These are phyloP conservation scores for Molossus alvarezi DNA, from an alignment of 2,797 vertebrate species.

Conservation along the genomic window DNA sequence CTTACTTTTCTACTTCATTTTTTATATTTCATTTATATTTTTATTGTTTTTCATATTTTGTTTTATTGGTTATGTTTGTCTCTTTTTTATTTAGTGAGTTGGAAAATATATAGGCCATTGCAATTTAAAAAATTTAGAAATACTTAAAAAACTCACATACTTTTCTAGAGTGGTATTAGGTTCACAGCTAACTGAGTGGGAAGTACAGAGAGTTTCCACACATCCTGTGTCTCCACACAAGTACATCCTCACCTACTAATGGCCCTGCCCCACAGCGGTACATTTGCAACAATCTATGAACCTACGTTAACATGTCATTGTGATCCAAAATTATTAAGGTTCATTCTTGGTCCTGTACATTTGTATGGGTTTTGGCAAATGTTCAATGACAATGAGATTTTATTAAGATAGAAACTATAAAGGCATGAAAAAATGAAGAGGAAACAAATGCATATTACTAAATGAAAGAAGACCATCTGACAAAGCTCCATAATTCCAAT, in stretches of 20 bases:
- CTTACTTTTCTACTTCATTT: background rate
- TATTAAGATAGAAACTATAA: background rate
- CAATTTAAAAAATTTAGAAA: background rate
- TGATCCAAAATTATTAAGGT: background rate
- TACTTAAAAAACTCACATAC: background rate
- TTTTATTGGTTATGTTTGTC: background rate
- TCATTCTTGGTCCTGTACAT: background rate
- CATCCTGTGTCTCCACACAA: fast-evolving
- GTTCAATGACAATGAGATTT: background rate
- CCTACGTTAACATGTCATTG: background rate
- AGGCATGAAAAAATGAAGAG: background rate
- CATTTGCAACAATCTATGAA: background rate
- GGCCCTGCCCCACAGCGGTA: too few species aligned
- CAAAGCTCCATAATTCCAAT: background rate
- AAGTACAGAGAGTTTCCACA: background rate
- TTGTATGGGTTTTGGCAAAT: background rate
- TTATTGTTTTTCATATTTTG: background rate
- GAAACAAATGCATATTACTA: background rate
- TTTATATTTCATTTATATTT: background rate
- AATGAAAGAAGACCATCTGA: background rate
- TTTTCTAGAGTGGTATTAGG: conserved; percentile 7
- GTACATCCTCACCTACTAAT: background rate
- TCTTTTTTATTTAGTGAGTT: background rate
- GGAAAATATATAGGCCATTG: background rate
- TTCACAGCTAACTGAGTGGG: background rate